Evolutionary conservation across 2,888 invertebrate genomes (phyloP).

Genomic region (Pachymerium ferrugineum): DNA sequence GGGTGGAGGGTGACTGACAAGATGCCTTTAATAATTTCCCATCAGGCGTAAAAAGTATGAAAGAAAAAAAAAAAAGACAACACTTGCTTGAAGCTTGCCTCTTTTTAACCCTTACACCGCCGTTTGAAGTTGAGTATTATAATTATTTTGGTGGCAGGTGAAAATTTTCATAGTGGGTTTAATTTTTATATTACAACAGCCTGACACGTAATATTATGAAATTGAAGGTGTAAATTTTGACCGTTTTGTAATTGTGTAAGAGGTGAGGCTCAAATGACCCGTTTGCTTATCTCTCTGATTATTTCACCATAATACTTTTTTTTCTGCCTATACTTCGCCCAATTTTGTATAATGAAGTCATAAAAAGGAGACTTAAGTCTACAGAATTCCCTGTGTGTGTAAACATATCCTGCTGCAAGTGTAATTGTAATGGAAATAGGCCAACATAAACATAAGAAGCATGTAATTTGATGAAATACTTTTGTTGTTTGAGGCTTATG

Average conservation of each 20-base stretch:
- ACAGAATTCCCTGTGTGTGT: not conserved
- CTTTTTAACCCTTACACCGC: conserved; percentile 14
- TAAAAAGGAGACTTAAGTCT: conserved; percentile 18
- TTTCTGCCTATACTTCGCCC: not conserved
- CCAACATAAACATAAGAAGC: conserved; percentile 24
- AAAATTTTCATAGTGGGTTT: not conserved
- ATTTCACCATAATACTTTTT: conserved; percentile 14
- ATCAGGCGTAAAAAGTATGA: not conserved
- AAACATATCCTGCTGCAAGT: conserved; percentile 11
- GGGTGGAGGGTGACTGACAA: conserved; percentile 27
- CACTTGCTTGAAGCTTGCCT: not conserved
- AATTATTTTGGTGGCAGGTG: conserved; percentile 23
- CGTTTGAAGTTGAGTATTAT: conserved; percentile 13
- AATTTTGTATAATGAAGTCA: conserved; percentile 19
- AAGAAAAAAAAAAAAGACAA: not conserved
- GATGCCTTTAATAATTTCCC: conserved; percentile 25
- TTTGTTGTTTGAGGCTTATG: conserved; percentile 15
- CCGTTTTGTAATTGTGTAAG: conserved; percentile 1
- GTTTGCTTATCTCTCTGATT: conserved; percentile 18
- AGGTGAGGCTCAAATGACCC: not conserved
- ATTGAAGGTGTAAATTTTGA: conserved; percentile 5
- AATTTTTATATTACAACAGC: not conserved
- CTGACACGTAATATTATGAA: conserved; percentile 13
- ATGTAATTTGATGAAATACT: conserved; percentile 17
- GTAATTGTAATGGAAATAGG: conserved; percentile 24